Conservation (phyloP, 2,888 invertebrate genomes). For the Idaea biselata region DNA sequence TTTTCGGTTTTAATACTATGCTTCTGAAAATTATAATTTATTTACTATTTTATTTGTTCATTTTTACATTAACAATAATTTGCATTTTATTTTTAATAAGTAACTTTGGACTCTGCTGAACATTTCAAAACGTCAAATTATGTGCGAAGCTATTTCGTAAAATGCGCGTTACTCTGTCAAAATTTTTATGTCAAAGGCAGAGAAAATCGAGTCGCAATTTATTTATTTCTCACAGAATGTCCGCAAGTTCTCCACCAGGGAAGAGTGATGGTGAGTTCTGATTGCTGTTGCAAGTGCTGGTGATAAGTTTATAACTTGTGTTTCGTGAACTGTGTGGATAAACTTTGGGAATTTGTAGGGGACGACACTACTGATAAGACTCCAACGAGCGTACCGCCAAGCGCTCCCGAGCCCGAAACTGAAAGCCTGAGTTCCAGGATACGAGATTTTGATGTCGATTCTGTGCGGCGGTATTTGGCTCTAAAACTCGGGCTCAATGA, state of each 20-base stretch:
- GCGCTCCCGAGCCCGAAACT: conserved; percentile 34
- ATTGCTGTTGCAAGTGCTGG: conserved; percentile 7
- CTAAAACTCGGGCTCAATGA: conserved; percentile 83
- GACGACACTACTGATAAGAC: conserved; percentile 48
- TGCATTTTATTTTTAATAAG: conserved; percentile 6
- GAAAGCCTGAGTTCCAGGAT: conserved; percentile 59
- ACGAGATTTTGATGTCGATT: conserved; percentile 81
- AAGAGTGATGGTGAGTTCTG: conserved; percentile 62
- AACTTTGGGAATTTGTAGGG: conserved; percentile 37
- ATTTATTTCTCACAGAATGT: conserved; percentile 65
- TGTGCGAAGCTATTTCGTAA: conserved; percentile 40
- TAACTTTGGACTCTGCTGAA: conserved; percentile 21
- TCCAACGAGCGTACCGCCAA: conserved; percentile 60
- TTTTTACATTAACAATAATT: neutral
- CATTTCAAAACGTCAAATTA: conserved; percentile 10
- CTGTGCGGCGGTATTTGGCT: conserved; percentile 83
- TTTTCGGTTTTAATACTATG: neutral
- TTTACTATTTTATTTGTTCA: too few relatives aligned
- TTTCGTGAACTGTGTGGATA: conserved; percentile 17
- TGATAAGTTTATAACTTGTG: neutral
- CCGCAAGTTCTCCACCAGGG: conserved; percentile 70
- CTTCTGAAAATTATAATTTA: too few relatives aligned
- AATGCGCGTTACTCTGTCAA: conserved; percentile 67
- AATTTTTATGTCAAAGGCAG: conserved; percentile 57
- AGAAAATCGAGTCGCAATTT: conserved; percentile 68